A percentile compares a stretch with the other conserved stretches of the same genome.
Evolutionary conservation across 2,888 invertebrate genomes (phyloP).

Genomic region (Nephrotoma guestfalica): DNA sequence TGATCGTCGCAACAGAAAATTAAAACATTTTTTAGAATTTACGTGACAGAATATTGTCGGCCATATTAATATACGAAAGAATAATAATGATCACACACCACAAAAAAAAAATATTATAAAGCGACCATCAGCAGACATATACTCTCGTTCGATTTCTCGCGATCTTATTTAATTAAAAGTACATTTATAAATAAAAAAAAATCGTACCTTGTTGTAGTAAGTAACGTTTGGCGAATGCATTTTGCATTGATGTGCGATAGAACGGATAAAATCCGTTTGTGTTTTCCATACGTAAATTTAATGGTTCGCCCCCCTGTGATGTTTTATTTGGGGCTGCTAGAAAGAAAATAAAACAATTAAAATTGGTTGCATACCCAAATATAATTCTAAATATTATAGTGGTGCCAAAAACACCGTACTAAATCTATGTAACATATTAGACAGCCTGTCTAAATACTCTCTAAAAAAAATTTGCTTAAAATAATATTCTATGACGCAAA

Average conservation of each 20-base stretch:
- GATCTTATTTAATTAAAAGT: background rate
- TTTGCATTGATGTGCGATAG: background rate
- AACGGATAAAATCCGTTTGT: background rate
- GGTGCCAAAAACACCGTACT: background rate
- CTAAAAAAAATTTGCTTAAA: background rate
- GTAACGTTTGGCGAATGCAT: slow-evolving; percentile 5
- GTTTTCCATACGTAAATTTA: slow-evolving; percentile 6
- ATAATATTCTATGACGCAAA: background rate
- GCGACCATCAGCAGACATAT: background rate
- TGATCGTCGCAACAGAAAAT: background rate
- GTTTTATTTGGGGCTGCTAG: background rate
- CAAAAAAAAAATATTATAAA: background rate
- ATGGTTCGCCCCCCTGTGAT: background rate
- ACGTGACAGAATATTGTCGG: slow-evolving; percentile 4
- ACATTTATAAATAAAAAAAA: background rate
- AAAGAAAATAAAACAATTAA: background rate
- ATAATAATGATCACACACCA: background rate
- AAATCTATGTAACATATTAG: background rate
- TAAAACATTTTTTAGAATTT: slow-evolving; percentile 2
- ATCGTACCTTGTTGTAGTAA: slow-evolving; percentile 4
- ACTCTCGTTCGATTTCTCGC: background rate
- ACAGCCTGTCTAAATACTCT: background rate
- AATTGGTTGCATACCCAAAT: background rate
- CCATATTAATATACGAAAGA: background rate
- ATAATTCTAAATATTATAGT: background rate